Evolutionary conservation across 1,140 invertebrate species (phyloP).

Genomic region (Gonatopus flavifemur): DNA sequence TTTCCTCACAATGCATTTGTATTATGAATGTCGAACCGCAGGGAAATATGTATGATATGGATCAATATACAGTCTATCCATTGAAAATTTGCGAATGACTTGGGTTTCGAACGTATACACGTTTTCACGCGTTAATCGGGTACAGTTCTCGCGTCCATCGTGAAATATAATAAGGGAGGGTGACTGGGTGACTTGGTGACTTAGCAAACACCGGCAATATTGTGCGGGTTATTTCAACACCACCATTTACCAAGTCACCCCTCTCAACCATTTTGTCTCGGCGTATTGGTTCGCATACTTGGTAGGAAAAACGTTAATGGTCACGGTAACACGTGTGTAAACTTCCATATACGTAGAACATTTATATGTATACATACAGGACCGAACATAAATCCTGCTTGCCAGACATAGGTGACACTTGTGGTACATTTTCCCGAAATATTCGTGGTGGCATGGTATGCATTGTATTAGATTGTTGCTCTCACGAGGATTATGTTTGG

Average conservation of each 20-base stretch:
- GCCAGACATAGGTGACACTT: constrained; percentile 26
- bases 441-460: constrained; percentile 2
- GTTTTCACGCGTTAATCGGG: too few relatives aligned
- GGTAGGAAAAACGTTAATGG: constrained; percentile 15
- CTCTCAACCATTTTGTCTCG: constrained; percentile 13
- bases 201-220: constrained; percentile 40
- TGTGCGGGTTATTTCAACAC: constrained; percentile 35
- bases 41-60: too few relatives aligned
- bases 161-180: constrained; percentile 16
- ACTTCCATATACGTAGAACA: too few relatives aligned
- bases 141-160: too few relatives aligned
- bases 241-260: constrained; percentile 28
- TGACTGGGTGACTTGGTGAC: constrained; percentile 18
- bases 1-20: too few relatives aligned
- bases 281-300: constrained; percentile 18
- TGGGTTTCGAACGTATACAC: too few relatives aligned
- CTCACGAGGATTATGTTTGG: constrained; percentile 22
- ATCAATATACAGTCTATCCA: too few relatives aligned
- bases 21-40: too few relatives aligned
- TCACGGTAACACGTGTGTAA: too few relatives aligned
- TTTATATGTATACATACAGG: constrained; percentile 8
- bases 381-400: constrained; percentile 27
- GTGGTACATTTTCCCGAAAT: constrained; percentile 26
- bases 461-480: constrained; percentile 27
- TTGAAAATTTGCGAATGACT: too few relatives aligned